Evolutionary conservation across 2,797 vertebrate genomes (phyloP).

Genomic region (Acanthurus leucopareius): DNA sequence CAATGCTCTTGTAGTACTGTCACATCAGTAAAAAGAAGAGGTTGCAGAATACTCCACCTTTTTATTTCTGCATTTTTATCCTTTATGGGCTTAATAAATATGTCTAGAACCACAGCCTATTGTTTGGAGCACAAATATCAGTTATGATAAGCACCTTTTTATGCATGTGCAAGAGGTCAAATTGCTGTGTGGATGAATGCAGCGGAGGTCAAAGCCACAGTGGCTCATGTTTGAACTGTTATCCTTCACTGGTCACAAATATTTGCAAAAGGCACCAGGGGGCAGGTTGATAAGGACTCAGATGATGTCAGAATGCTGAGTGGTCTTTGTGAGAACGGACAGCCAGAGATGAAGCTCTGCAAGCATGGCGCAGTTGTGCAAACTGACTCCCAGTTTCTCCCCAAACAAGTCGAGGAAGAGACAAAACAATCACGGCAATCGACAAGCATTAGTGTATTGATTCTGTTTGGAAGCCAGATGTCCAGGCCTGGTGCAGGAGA

Average conservation of each 20-base stretch:
- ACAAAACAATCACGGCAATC: constrained; percentile 1
- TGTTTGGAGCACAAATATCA: too few relatives aligned
- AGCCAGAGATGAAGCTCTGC: constrained; percentile 17
- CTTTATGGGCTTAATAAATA: not conserved
- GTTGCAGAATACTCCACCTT: too few relatives aligned
- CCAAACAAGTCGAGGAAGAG: constrained; percentile 20
- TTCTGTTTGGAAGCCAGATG: constrained; percentile 33
- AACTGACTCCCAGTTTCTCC: constrained; percentile 26
- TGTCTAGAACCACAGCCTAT: not conserved
- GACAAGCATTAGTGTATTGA: constrained; percentile 37
- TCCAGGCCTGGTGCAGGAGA: not conserved
- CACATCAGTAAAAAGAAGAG: too few relatives aligned
- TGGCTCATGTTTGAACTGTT: constrained; percentile 43
- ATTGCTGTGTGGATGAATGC: constrained; percentile 9
- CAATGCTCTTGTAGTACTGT: too few relatives aligned
- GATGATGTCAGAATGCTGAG: constrained; percentile 27
- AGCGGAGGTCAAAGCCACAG: not conserved
- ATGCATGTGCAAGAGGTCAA: not conserved
- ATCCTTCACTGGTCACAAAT: constrained; percentile 45
- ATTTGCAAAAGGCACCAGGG: constrained; percentile 62
- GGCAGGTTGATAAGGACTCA: constrained; percentile 64
- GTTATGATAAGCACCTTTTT: not conserved
- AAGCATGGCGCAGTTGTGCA: constrained; percentile 23
- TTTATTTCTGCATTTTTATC: constrained; percentile 3
- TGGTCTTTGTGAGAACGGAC: constrained; percentile 33